A percentile compares a stretch with the other conserved stretches of the same genome.
Conservation (phyloP, 1,140 invertebrate genomes). For the Tetraneura akinire region DNA sequence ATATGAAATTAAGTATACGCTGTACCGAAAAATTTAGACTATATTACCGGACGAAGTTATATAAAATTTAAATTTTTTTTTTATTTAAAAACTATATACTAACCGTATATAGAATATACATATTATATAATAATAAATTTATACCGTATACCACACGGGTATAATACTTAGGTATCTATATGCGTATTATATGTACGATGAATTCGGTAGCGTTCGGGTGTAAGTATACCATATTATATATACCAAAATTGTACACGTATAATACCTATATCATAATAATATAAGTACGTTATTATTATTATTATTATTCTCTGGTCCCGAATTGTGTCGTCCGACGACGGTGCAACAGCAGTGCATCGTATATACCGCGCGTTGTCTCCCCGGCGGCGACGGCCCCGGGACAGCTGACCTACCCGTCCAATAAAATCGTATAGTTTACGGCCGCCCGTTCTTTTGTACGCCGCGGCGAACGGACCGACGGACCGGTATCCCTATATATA, state of each 20-base stretch:
- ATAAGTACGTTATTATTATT: background rate
- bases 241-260: too few species aligned
- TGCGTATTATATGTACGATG: background rate
- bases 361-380: background rate
- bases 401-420: slow-evolving; percentile 51
- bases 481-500: slow-evolving; percentile 7
- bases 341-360: background rate
- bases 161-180: too few species aligned
- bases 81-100: too few species aligned
- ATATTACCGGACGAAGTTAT: too few species aligned
- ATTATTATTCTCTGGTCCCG: background rate
- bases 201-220: background rate
- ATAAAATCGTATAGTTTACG: slow-evolving; percentile 50
- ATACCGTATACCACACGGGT: too few species aligned
- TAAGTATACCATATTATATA: too few species aligned
- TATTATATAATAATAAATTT: too few species aligned
- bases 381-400: background rate
- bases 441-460: slow-evolving; percentile 43
- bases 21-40: background rate
- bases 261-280: too few species aligned
- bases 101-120: too few species aligned
- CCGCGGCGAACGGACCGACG: background rate
- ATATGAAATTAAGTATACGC: too few species aligned
- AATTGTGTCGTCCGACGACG: background rate
- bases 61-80: too few species aligned